Evolutionary conservation across 2,797 vertebrate genomes (phyloP).

Genomic region (Anomalospiza imberbis): DNA sequence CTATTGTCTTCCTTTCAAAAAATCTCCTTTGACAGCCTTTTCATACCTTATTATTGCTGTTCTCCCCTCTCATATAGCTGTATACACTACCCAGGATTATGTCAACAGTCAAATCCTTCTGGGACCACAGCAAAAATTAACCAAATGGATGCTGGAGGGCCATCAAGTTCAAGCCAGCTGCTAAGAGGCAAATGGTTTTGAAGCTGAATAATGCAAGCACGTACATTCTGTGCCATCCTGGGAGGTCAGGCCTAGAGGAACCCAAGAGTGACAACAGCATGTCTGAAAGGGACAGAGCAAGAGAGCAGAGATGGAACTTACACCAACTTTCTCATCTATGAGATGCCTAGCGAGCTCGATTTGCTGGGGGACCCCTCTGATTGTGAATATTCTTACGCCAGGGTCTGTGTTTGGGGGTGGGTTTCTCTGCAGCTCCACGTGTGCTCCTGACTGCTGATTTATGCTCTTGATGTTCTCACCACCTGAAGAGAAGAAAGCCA

Average conservation of each 20-base stretch:
- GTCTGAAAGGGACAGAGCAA: neutral
- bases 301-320: conserved; percentile 67
- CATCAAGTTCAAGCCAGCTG: neutral
- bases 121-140: neutral
- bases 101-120: neutral
- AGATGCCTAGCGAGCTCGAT: conserved; percentile 94
- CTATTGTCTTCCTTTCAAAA: neutral
- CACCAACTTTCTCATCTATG: conserved; percentile 98
- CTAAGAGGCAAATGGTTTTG: neutral
- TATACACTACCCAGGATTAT: neutral
- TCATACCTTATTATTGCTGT: neutral
- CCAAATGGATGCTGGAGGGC: neutral
- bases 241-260: neutral
- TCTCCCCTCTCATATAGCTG: neutral
- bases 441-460: conserved; percentile 95
- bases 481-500: conserved; percentile 72
- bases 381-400: conserved; percentile 91
- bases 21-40: neutral
- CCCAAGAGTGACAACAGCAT: neutral
- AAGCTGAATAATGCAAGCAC: neutral
- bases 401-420: conserved; percentile 96
- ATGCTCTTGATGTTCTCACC: conserved; percentile 99
- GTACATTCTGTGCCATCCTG: neutral
- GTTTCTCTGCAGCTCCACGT: conserved; percentile 96
- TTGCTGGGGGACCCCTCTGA: conserved; percentile 92